Base-by-base conservation (phyloP, 2,888 invertebrate species). In the Caenorhabditis imperialis region DNA sequence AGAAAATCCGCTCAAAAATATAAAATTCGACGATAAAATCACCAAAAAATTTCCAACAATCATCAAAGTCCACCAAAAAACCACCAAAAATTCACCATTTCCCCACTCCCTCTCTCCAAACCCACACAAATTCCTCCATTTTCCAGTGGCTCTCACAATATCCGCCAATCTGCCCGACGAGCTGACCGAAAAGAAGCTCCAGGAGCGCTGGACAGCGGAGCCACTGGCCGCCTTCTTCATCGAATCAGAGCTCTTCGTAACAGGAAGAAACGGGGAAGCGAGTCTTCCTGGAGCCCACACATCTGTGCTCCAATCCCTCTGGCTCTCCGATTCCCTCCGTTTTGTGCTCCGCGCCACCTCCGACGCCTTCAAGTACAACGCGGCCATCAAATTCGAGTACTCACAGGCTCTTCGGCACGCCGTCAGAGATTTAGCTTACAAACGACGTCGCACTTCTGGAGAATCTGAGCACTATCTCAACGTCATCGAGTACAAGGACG, bases 161-260 rank as follows among this genome's bases (percentile, higher is more conserved):
- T 92, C 93, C 45, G 92, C 93, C 45, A 93, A 96, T 88, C 90
- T 95, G 25, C 94, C 95, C 1, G 91, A 84, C 18, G 84, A 85
- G 40, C 81, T 84, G 40, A 84, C 20, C 4, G 84, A 92, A 12
- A 90, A 91, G 50, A 91, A 84, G 2, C 75, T 88, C 10, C 70
- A 94, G 10, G 91, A 92, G 23, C 92, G 97, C 71, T 99, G 99
- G 99, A 90, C 94, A 27, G 96, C 96, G 1, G 99, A 99, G 89
- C 96, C 96, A 7, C 91, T 99, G 1, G 72, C 42, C 1, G 75
- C 75, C 6, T 75, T 82, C 62, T 42, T 74, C 22, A 48, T 80
- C 8, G 74, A 79, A 20, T 71, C 78, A 16, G 73, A 62, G 25
- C 38, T 73, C 3, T 81, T 79, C 60, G 35, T 47, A 12, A 70